Evolutionary conservation across 2,888 invertebrate species (phyloP).

Genomic region (Heliconius aoede): DNA sequence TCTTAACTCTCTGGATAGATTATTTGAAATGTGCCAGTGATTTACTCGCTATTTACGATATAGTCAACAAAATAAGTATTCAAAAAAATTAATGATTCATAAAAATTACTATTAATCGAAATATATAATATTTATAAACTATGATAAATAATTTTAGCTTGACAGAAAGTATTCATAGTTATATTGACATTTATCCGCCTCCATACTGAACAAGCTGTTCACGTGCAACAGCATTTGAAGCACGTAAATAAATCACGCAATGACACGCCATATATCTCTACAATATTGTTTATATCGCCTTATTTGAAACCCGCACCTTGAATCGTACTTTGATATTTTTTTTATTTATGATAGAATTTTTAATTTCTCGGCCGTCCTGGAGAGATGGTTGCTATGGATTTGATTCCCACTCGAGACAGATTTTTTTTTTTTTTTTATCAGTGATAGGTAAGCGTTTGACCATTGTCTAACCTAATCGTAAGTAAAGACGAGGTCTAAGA

Average conservation of each 20-base stretch:
- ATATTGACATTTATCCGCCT: conserved; percentile 39
- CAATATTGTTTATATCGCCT: conserved; percentile 64
- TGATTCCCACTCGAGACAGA: too few species aligned
- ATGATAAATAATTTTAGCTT: not conserved
- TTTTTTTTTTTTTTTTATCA: too few species aligned
- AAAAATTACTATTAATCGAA: not conserved
- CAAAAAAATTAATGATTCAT: not conserved
- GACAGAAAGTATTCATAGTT: not conserved
- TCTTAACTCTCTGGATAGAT: not conserved
- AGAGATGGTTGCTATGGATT: too few species aligned
- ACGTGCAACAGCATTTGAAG: conserved; percentile 47
- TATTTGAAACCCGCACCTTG: conserved; percentile 52
- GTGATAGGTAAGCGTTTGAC: too few species aligned
- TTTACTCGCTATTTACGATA: too few species aligned
- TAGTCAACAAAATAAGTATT: not conserved
- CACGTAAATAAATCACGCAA: conserved; percentile 70
- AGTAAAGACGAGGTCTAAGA: too few species aligned
- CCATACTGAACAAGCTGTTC: conserved; percentile 50
- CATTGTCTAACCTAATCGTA: too few species aligned
- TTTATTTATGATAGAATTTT: conserved; percentile 8
- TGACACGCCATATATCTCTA: conserved; percentile 76
- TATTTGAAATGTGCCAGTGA: too few species aligned
- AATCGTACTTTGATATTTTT: conserved; percentile 57
- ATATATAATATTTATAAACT: too few species aligned
- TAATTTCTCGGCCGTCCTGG: too few species aligned